Base-by-base conservation (phyloP, 2,797 vertebrate species). In the Poliocrania exsul region DNA sequence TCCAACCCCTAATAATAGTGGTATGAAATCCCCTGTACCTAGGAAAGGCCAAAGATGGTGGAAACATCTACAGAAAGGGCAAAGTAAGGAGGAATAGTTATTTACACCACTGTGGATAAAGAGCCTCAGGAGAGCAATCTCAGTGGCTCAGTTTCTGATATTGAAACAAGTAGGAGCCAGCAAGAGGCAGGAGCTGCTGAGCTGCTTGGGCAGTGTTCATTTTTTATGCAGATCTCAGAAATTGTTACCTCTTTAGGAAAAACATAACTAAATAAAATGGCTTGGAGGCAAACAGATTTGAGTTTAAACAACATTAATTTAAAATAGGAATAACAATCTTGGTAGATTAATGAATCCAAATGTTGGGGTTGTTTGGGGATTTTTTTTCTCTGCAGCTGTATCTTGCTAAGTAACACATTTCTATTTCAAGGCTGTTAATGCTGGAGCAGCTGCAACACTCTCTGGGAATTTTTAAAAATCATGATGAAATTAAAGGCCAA, bases 401-500 rank as follows among this genome's bases (percentile, higher is more conserved):
- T 97, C 92, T 97, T 77, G 20, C 96, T 96, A 95, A 98, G 94
- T 96, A 96, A 97, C 97, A 97, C 95, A 79, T 97, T 97, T 97
- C 97, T 98, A 94, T 98, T 98, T 98, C 97, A 96, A 96, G 94
- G 95, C 96, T 97, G 93, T 96, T 98, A 97, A 97, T 97, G 92
- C 87, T 85, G 81, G 75, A 97, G 96, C 98, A 98, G 97, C 97
- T 98, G 98, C 96, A 96, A 79, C 77, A 53, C 81, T 95, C 94
- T 91, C 91, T 94, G 97, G 96, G 93, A 97, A 92, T 97, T 97
- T 97, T 97, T 96, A 80, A 93, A 98, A 97, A 95, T 97, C 74
- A 87, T 92, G 97, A 96, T 96, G 95, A 98, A 98, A 98, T 97
- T 98, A 97, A 97, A 77, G 64, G 83, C 89, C 90, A 75, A 97